phyloP scores from a whole-genome alignment of 2,797 vertebrate genomes.

The Buphagus erythrorhynchus region DNA sequence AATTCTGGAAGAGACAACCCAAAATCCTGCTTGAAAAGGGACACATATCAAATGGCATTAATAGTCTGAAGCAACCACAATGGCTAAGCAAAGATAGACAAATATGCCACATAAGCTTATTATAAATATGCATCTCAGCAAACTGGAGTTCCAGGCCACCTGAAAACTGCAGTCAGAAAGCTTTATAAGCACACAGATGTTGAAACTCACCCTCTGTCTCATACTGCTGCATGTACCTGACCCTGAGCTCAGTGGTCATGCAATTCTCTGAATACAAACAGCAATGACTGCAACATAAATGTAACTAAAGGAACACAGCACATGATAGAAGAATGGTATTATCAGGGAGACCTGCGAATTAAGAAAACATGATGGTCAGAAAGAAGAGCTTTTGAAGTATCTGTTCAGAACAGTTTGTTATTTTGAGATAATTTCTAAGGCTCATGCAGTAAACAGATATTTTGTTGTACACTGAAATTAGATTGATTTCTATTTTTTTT shows the following conservation, averaged over 20 bases:
- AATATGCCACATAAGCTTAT: not conserved
- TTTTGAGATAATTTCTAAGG: not conserved
- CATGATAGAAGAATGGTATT: not conserved
- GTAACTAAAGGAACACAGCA: rapidly evolving
- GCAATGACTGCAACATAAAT: rapidly evolving
- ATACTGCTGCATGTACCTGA: not conserved
- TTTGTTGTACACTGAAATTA: not conserved
- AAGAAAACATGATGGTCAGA: not conserved
- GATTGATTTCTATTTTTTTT: not conserved
- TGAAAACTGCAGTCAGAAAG: not conserved
- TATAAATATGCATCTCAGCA: not conserved
- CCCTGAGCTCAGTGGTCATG: not conserved
- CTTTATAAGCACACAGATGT: not conserved
- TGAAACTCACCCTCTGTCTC: not conserved
- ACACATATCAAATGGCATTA: not conserved
- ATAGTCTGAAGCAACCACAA: not conserved
- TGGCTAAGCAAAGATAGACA: not conserved
- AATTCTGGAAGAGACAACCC: not conserved
- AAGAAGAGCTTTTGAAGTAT: not conserved
- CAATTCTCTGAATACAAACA: not conserved
- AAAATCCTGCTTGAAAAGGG: not conserved
- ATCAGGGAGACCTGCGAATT: not conserved
- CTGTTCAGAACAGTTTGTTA: not conserved
- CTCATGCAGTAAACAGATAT: not conserved
- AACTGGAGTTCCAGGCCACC: not conserved